phyloP scores from a whole-genome alignment of 2,888 invertebrate genomes.

The Parascotia fuliginaria region DNA sequence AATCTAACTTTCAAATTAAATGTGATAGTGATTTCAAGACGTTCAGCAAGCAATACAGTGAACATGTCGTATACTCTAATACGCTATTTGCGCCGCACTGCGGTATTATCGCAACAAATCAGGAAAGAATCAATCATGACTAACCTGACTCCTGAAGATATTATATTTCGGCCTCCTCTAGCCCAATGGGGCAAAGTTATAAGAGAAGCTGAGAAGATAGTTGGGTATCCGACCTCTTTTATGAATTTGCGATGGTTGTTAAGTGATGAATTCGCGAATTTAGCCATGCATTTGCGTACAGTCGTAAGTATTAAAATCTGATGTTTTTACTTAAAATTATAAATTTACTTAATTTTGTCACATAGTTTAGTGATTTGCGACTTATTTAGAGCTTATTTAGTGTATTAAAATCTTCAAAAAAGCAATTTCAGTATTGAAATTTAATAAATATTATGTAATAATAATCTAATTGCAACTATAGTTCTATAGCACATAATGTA shows the following conservation, averaged over 20 bases:
- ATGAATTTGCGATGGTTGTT: conserved; percentile 87
- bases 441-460: conserved; percentile 53
- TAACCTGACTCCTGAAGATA: conserved; percentile 75
- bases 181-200: conserved; percentile 77
- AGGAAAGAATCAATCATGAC: conserved; percentile 74
- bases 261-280: conserved; percentile 87
- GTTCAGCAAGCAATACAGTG: conserved; percentile 27
- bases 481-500: no score
- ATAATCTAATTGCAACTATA: conserved; percentile 19
- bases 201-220: conserved; percentile 81
- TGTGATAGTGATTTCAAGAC: conserved; percentile 45
- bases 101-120: conserved; percentile 65
- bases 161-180: conserved; percentile 74
- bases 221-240: conserved; percentile 86
- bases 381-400: neutral
- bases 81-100: conserved; percentile 72
- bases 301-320: conserved; percentile 67
- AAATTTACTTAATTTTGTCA: neutral
- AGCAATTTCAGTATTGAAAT: neutral
- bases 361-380: neutral
- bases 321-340: conserved; percentile 3
- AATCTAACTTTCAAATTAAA: conserved; percentile 40
- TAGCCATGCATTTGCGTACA: conserved; percentile 83
- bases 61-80: conserved; percentile 75
- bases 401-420: neutral